Evolutionary conservation across 2,113 vertebrate species (phyloP).

Genomic region (Albula goreensis): DNA sequence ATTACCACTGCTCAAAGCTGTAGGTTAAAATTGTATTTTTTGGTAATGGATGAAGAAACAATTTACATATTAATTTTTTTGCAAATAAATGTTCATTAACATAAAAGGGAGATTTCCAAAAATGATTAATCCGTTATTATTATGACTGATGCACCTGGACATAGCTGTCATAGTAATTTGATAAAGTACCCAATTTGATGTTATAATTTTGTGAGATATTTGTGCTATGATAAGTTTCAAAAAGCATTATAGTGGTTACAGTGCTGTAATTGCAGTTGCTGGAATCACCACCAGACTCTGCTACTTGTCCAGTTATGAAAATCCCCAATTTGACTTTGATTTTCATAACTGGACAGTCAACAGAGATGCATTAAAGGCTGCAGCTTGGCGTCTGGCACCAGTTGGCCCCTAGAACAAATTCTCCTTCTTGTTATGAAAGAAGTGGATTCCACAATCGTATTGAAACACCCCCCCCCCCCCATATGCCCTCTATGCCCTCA

Average conservation of each 20-base stretch:
- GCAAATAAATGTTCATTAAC: too few relatives aligned
- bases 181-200: neutral
- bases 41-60: neutral
- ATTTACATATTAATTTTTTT: too few relatives aligned
- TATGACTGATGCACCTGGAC: too few relatives aligned
- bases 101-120: too few relatives aligned
- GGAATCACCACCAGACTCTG: neutral
- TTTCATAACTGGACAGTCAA: neutral
- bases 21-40: neutral
- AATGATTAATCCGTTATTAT: too few relatives aligned
- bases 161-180: neutral
- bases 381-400: neutral
- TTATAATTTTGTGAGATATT: too few relatives aligned
- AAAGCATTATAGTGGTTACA: neutral
- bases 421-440: neutral
- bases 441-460: constrained; percentile 27
- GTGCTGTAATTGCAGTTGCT: neutral
- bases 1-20: neutral
- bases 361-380: neutral
- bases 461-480: neutral
- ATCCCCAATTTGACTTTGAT: neutral
- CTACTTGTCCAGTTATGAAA: neutral
- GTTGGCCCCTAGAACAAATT: neutral
- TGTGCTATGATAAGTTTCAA: neutral
- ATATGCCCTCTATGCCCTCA: constrained; percentile 28